Evolutionary conservation across 1,140 invertebrate species (phyloP), one percentile per base, ranked within the genome.

Genomic region (Drosophila tsacasi): DNA sequence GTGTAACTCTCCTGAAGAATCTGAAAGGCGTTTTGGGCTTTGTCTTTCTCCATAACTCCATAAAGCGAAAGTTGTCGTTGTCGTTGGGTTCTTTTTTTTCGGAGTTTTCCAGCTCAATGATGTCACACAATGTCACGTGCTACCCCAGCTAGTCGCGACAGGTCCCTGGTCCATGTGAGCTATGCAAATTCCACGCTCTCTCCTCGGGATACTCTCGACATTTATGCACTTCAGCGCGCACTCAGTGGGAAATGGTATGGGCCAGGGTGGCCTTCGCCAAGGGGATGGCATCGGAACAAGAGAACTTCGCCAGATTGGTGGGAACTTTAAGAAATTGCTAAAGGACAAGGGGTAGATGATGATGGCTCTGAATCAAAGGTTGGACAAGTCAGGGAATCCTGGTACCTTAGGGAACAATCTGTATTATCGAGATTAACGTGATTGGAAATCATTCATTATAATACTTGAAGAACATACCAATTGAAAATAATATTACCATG

Each of bases 71-170:
- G 79, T 84, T 72, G 77, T 80, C 54, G 61, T 71, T 69, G 79
- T 80, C 68, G 59, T 52, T 58, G 59, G 44, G 7, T 7, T n/a
- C 8, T 47, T 4, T 9, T 76, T 63, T 83, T 62, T 61, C 62
- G 66, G 64, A 62, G 72, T 76, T 72, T 90, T 91, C 83, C 89
- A 91, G 83, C 81, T 91, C 89, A 91, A 84, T 91, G 83, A 84
- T 77, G 76, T 76, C 87, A 75, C 78, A 91, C 87, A 91, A 91
- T 91, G 79, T 87, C 85, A 90, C 84, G 84, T 87, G 84, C 84
- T 89, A 60, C 74, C 54, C 35, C 54, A 57, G 54, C 35, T 39
- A 57, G 21, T 39, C 71, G 72, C 67, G 71, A 74, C 71, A 74
- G 71, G 71, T 49, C 47, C 47, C 47, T 49, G 23, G 47, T 74